phyloP scores from a whole-genome alignment of 2,113 vertebrate genomes.

The Heliornis fulica region DNA sequence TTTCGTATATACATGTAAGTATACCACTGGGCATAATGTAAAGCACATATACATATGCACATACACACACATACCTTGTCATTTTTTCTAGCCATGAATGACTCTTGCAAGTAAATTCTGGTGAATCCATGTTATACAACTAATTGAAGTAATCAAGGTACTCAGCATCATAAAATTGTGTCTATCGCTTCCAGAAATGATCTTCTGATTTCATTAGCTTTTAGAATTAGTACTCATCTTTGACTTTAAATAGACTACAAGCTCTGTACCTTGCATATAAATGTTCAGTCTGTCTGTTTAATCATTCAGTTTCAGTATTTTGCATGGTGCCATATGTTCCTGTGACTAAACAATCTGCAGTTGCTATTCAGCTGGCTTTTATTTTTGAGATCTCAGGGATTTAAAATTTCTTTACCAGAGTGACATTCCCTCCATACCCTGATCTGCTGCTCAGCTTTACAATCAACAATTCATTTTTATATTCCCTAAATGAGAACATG shows the following conservation, averaged over 20 bases:
- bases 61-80: background rate
- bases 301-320: slow-evolving; percentile 64
- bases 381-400: slow-evolving; percentile 55
- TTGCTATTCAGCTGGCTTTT: slow-evolving; percentile 57
- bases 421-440: background rate
- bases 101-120: background rate
- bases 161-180: slow-evolving; percentile 11
- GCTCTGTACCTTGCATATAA: slow-evolving; percentile 48
- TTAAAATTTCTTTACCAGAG: slow-evolving; percentile 9
- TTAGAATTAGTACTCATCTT: slow-evolving; percentile 56
- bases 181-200: slow-evolving; percentile 38
- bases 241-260: slow-evolving; percentile 56
- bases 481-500: background rate
- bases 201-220: slow-evolving; percentile 66
- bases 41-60: background rate
- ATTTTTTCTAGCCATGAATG: background rate
- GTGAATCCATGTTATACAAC: background rate
- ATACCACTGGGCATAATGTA: background rate
- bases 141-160: slow-evolving; percentile 54
- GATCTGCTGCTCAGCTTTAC: background rate
- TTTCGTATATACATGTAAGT: background rate
- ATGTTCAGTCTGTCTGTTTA: slow-evolving; percentile 62
- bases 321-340: slow-evolving; percentile 67
- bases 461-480: background rate
- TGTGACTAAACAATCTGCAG: slow-evolving; percentile 58